Conservation (phyloP, 1,140 invertebrate genomes). For the Cyphomyrmex costatus region DNA sequence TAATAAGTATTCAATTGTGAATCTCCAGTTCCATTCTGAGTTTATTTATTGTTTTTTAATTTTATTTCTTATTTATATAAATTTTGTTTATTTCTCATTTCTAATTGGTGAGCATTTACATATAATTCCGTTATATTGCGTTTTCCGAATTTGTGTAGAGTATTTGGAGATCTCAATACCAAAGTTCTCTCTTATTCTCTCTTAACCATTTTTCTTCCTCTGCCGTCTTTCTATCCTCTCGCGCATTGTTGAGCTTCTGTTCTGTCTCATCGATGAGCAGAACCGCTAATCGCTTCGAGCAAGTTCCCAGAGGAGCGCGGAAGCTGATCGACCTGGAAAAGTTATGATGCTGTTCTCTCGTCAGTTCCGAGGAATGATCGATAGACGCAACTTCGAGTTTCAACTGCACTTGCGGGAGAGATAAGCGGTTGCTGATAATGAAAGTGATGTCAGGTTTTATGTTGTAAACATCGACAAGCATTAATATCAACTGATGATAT, state of each 20-base stretch:
- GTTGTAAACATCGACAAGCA: slow-evolving; percentile 25
- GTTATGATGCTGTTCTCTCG: slow-evolving; percentile 45
- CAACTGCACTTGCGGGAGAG: slow-evolving; percentile 4
- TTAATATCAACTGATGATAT: slow-evolving; percentile 37
- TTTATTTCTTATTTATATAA: background rate
- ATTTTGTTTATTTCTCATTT: background rate
- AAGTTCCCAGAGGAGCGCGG: slow-evolving; percentile 36
- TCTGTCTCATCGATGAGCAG: slow-evolving; percentile 24
- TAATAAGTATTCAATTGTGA: background rate
- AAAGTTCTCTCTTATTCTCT: background rate
- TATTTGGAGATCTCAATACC: background rate
- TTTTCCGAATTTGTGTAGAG: background rate
- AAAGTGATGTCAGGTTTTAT: slow-evolving; percentile 47
- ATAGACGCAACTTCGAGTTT: slow-evolving; percentile 47
- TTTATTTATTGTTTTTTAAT: background rate
- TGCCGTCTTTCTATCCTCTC: background rate
- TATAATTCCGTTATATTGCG: slow-evolving; percentile 12
- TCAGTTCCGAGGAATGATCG: slow-evolving; percentile 37
- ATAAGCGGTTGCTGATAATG: slow-evolving; percentile 47
- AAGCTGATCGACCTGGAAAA: slow-evolving; percentile 35
- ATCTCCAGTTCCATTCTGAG: background rate
- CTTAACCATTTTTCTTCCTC: slow-evolving; percentile 26
- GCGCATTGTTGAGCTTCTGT: background rate
- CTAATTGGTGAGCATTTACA: slow-evolving; percentile 2
- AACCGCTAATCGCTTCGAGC: slow-evolving; percentile 42